Percentiles rank a stretch among this genome's conserved stretches.
Evolutionary conservation across 2,113 vertebrate genomes (phyloP).

Genomic region (Nothocercus julius): DNA sequence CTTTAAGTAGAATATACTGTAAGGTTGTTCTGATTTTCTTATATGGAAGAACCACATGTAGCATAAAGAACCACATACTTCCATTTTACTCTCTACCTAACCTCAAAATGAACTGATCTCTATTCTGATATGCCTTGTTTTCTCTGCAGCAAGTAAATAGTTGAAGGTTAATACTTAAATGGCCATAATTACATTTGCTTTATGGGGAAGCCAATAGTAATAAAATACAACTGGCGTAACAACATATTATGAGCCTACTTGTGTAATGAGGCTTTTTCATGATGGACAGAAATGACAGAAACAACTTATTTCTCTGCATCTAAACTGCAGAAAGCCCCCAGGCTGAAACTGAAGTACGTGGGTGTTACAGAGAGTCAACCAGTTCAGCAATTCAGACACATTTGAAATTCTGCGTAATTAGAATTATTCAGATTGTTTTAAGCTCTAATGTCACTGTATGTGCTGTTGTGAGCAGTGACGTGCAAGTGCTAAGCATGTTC

Average conservation of each 20-base stretch:
- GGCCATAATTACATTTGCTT: slow-evolving; percentile 20
- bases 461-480: neutral
- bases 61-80: neutral
- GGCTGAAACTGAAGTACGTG: neutral
- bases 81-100: neutral
- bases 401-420: neutral
- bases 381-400: neutral
- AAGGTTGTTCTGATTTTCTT: slow-evolving; percentile 39
- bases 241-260: neutral
- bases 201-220: slow-evolving; percentile 46
- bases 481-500: neutral
- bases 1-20: neutral
- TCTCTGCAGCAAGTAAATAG: slow-evolving; percentile 5
- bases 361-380: neutral
- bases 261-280: slow-evolving; percentile 4
- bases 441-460: neutral
- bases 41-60: neutral
- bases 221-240: slow-evolving; percentile 17
- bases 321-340: neutral
- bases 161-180: slow-evolving; percentile 55
- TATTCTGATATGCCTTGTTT: slow-evolving; percentile 11
- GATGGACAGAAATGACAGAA: slow-evolving; percentile 31
- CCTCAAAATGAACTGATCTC: neutral
- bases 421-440: neutral
- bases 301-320: neutral